Evolutionary conservation across 2,797 vertebrate species (phyloP).

Genomic region (Lithobates sylvaticus): DNA sequence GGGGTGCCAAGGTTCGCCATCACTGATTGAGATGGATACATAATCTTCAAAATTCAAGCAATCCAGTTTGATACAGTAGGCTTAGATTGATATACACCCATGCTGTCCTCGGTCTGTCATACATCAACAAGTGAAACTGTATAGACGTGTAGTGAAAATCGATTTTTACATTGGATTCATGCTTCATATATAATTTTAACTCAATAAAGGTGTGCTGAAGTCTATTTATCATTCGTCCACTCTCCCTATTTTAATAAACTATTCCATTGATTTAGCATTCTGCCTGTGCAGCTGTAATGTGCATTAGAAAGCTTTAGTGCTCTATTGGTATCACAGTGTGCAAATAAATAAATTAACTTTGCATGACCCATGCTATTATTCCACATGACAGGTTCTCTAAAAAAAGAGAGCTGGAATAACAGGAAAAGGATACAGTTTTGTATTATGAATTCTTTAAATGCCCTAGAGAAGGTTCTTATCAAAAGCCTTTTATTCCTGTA

Average conservation of each 20-base stretch:
- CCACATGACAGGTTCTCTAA: conserved; percentile 10
- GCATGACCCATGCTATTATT: conserved; percentile 40
- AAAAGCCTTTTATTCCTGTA: neutral
- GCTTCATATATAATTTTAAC: conserved; percentile 24
- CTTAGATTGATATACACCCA: neutral
- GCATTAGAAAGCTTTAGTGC: conserved; percentile 18
- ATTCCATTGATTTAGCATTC: conserved; percentile 48
- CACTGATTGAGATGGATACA: too few relatives aligned
- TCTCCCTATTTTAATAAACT: conserved; percentile 40
- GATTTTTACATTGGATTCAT: conserved; percentile 36
- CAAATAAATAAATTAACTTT: conserved; percentile 49
- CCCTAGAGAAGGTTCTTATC: neutral
- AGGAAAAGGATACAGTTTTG: conserved; percentile 9
- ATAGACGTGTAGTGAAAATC: conserved; percentile 21
- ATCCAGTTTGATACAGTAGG: neutral
- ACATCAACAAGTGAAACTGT: neutral
- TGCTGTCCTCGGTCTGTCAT: neutral
- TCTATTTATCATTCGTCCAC: conserved; percentile 29
- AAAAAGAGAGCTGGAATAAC: neutral
- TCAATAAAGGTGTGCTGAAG: conserved; percentile 23
- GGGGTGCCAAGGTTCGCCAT: too few relatives aligned
- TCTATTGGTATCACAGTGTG: conserved; percentile 4
- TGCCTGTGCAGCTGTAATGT: conserved; percentile 31
- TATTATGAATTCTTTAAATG: conserved; percentile 23
- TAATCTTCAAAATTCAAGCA: neutral